phyloP scores from a whole-genome alignment of 2,888 invertebrate genomes.

The Zygogramma bicolorata region DNA sequence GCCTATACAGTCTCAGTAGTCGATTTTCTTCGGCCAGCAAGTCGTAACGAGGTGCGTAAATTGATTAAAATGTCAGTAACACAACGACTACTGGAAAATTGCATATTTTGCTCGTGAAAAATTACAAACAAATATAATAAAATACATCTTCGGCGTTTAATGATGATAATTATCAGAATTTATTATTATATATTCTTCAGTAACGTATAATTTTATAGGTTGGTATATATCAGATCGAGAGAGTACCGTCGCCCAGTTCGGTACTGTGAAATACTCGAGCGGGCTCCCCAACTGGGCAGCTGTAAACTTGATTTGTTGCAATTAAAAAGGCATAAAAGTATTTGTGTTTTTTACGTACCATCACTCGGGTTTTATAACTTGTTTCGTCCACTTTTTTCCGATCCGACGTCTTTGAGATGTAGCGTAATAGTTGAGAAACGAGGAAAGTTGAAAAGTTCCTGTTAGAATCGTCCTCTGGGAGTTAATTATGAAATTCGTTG shows the following conservation, averaged over 20 bases:
- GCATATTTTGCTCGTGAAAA: conserved; percentile 67
- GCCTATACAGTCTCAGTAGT: background rate
- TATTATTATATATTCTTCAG: conserved; percentile 66
- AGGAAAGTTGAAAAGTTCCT: background rate
- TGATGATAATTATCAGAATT: conserved; percentile 68
- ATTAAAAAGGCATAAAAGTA: conserved; percentile 61
- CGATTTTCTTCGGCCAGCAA: background rate
- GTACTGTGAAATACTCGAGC: conserved; percentile 44
- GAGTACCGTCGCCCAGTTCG: conserved; percentile 54
- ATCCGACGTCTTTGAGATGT: background rate
- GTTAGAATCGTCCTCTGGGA: background rate
- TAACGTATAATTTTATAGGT: conserved; percentile 65
- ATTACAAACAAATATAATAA: conserved; percentile 68
- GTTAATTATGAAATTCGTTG: background rate
- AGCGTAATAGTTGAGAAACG: background rate
- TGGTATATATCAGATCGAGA: conserved; percentile 60
- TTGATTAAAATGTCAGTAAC: conserved; percentile 65
- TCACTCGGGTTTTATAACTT: conserved; percentile 4
- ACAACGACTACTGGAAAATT: conserved; percentile 68
- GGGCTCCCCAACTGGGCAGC: conserved; percentile 49
- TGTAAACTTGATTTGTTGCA: conserved; percentile 59
- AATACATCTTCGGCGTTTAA: conserved; percentile 66
- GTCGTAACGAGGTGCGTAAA: conserved; percentile 37
- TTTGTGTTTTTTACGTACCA: conserved; percentile 41
- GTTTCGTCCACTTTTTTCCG: background rate